Evolutionary conservation across 2,113 vertebrate genomes (phyloP).

Genomic region (Halcyon malimbica): DNA sequence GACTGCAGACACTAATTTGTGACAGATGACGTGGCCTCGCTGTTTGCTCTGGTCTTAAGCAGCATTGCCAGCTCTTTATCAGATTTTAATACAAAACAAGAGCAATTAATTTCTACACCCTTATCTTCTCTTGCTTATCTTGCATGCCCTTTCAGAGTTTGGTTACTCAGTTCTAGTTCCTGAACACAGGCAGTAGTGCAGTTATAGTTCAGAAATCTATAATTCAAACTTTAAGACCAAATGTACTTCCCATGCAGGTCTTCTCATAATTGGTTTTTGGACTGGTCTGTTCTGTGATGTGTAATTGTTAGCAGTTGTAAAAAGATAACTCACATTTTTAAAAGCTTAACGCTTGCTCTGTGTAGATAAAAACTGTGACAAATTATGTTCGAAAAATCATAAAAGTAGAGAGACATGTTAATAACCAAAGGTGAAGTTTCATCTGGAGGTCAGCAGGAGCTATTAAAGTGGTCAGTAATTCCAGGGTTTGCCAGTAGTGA

Average conservation of each 20-base stretch:
- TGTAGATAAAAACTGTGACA: constrained; percentile 87
- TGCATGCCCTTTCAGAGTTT: constrained; percentile 26
- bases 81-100: constrained; percentile 30
- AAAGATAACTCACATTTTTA: constrained; percentile 81
- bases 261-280: constrained; percentile 75
- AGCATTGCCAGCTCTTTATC: neutral
- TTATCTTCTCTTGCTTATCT: constrained; percentile 51
- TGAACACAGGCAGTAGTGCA: neutral
- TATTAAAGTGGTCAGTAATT: constrained; percentile 83
- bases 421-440: constrained; percentile 84
- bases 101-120: constrained; percentile 53
- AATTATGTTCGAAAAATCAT: constrained; percentile 85
- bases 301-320: constrained; percentile 84
- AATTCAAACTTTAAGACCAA: neutral
- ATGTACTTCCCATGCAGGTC: constrained; percentile 36
- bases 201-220: constrained; percentile 54
- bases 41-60: neutral
- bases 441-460: constrained; percentile 82
- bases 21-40: fast-evolving
- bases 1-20: neutral
- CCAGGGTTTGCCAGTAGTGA: constrained; percentile 76
- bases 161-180: constrained; percentile 14
- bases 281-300: constrained; percentile 65
- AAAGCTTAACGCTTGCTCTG: constrained; percentile 81
- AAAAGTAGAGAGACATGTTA: constrained; percentile 84